These are phyloP conservation scores for Redunca redunca DNA, from an alignment of 2,113 vertebrate genomes.

Conservation along the genomic window DNA sequence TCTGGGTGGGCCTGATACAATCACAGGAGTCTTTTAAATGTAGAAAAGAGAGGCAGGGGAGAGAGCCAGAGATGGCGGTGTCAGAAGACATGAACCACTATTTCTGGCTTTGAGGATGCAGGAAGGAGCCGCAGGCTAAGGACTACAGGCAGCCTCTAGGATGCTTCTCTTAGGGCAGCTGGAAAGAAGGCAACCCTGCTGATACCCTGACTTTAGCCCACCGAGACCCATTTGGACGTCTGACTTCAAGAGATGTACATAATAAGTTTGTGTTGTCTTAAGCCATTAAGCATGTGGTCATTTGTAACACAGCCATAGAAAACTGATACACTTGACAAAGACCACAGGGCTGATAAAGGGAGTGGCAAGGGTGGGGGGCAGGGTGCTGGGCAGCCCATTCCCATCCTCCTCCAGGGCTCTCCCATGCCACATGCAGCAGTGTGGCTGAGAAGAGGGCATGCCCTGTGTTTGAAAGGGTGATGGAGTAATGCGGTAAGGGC, in stretches of 20 bases:
- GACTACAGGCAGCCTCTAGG: neutral
- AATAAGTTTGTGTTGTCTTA: neutral
- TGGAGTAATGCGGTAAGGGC: neutral
- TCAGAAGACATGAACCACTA: neutral
- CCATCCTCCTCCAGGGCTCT: neutral
- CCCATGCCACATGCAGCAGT: neutral
- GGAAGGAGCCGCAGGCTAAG: neutral
- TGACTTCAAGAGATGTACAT: neutral
- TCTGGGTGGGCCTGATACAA: neutral
- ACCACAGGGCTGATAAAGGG: neutral
- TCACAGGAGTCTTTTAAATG: neutral
- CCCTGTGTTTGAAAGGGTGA: neutral
- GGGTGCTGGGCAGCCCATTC: accelerated
- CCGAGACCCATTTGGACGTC: neutral
- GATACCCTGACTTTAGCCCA: neutral
- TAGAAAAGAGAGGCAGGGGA: neutral
- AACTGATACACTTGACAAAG: neutral
- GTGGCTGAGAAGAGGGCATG: neutral
- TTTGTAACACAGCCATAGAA: neutral
- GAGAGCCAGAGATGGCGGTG: neutral
- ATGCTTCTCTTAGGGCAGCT: neutral
- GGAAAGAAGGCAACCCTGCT: neutral
- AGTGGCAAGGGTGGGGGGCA: accelerated
- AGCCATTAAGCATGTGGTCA: neutral
- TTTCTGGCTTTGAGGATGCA: neutral